phyloP scores from a whole-genome alignment of 2,113 vertebrate species.

The Barnardius zonarius region DNA sequence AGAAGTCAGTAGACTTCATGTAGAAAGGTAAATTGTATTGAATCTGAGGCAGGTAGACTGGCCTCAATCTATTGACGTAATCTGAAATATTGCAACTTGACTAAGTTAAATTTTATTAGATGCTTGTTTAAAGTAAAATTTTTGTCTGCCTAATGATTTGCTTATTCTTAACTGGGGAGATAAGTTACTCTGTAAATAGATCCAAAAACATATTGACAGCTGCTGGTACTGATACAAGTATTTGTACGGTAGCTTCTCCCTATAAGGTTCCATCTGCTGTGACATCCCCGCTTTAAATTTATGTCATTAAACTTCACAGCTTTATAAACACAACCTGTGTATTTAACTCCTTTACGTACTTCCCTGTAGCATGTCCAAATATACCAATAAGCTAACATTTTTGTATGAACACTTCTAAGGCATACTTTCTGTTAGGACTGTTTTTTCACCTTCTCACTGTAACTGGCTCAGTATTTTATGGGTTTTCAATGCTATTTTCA shows the following conservation, averaged over 20 bases:
- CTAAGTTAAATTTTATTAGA: not conserved
- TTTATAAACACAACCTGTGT: not conserved
- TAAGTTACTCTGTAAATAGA: constrained; percentile 22
- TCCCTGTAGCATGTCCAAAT: not conserved
- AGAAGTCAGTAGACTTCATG: not conserved
- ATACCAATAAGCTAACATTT: not conserved
- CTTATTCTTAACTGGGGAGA: not conserved
- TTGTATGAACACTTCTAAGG: not conserved
- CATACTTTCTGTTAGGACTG: not conserved
- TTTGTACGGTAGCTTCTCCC: not conserved
- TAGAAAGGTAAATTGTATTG: not conserved
- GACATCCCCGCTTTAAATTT: not conserved
- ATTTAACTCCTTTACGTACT: not conserved
- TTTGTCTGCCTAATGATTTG: not conserved
- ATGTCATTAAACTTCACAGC: not conserved
- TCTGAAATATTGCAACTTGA: not conserved
- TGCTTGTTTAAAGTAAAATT: not conserved
- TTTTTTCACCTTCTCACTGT: not conserved
- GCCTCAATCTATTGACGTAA: not conserved
- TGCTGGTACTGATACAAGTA: not conserved
- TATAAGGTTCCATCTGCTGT: constrained; percentile 35
- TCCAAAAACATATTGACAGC: constrained; percentile 42
- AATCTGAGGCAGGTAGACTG: not conserved
- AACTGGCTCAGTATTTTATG: not conserved
- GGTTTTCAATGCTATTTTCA: not conserved